phyloP scores from a whole-genome alignment of 2,113 vertebrate species.

The Eulacestoma nigropectus region DNA sequence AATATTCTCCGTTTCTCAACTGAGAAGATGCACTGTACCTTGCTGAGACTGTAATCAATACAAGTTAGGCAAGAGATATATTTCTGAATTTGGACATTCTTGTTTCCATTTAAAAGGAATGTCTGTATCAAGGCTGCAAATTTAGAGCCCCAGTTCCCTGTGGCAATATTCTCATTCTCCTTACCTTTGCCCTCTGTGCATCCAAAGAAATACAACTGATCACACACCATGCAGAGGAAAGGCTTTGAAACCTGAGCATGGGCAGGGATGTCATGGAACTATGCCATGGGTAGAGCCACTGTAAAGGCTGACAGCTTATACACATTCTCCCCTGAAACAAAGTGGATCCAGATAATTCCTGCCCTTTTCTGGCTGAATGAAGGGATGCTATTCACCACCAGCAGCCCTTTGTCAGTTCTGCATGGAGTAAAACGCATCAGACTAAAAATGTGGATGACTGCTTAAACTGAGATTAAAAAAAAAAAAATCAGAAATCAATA shows the following conservation, averaged over 20 bases:
- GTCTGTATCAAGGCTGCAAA: background rate
- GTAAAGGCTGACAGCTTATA: background rate
- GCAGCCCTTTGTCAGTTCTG: background rate
- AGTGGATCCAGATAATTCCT: background rate
- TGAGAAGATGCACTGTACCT: background rate
- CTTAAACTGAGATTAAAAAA: background rate
- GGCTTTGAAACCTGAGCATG: background rate
- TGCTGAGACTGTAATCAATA: background rate
- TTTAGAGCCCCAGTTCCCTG: background rate
- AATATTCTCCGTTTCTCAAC: background rate
- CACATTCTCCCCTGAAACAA: background rate
- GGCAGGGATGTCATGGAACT: background rate
- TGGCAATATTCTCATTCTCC: background rate
- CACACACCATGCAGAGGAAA: background rate
- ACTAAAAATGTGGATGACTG: background rate
- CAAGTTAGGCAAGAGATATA: rapidly evolving
- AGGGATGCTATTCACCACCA: background rate
- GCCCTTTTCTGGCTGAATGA: background rate
- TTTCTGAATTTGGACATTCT: background rate
- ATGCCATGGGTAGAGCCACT: background rate
- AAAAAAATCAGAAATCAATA: background rate
- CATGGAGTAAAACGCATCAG: background rate
- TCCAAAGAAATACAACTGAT: background rate
- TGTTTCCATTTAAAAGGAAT: background rate
- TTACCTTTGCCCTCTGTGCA: background rate